A percentile compares a stretch with the other conserved stretches of the same genome.
Evolutionary conservation across 2,797 vertebrate species (phyloP).

Genomic region (Masticophis lateralis): DNA sequence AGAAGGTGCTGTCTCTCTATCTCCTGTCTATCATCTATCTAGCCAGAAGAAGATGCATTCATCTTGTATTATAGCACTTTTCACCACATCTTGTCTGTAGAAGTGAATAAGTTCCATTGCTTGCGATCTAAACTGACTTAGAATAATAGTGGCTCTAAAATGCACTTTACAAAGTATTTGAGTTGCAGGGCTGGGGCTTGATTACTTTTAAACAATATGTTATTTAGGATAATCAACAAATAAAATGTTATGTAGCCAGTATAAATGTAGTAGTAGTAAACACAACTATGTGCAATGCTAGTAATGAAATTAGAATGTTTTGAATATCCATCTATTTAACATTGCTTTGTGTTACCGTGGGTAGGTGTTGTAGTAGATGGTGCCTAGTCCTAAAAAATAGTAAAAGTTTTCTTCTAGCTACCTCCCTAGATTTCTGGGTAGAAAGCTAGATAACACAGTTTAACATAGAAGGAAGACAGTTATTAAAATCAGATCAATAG

Average conservation of each 20-base stretch:
- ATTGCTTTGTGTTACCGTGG: not conserved
- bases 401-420: not conserved
- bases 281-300: not conserved
- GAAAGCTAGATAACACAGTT: not conserved
- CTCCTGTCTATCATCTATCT: no score
- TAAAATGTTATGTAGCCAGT: not conserved
- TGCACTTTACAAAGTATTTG: not conserved
- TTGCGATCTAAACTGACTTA: not conserved
- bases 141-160: not conserved
- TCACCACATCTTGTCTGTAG: not conserved
- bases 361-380: not conserved
- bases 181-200: not conserved
- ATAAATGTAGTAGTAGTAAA: not conserved
- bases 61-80: not conserved
- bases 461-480: not conserved
- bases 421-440: not conserved
- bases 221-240: not conserved
- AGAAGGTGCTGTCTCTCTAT: no score
- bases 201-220: not conserved
- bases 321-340: not conserved
- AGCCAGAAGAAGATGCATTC: not conserved
- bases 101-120: not conserved
- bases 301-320: not conserved
- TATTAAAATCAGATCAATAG: slow-evolving; percentile 9
- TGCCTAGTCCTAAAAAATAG: not conserved